Evolutionary conservation across 2,888 invertebrate species (phyloP), one percentile per base, ranked within the genome.

Genomic region (Tipula confusa): DNA sequence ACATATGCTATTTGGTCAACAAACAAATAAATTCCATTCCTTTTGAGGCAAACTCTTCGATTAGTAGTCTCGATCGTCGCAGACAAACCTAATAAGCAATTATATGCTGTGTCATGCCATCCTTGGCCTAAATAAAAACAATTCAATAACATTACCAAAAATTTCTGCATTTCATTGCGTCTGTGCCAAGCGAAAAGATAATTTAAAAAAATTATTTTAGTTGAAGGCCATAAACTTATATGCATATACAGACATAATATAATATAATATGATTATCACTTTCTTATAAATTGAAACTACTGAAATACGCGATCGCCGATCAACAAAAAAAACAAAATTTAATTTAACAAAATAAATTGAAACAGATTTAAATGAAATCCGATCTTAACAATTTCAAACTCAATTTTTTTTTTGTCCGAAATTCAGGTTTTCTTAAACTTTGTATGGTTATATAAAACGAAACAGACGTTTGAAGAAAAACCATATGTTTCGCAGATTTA

Each of bases 61-160:
- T 33, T 33, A 33, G 6, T n/a, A n/a, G 11, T 43, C 43, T 43
- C 3, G 5, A 64, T 64, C 24, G 9, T 2, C 64, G n/a, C n/a
- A 64, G 64, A 64, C 24, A 18, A 24, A 24, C 64, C 43, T n/a
- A 18, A 24, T 24, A 43, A 43, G n/a, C n/a, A n/a, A 64, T 24
- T 64, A n/a, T n/a, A 9, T 64, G 64, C 64, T 24, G 13, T 3
- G 64, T 64, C 18, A 64, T 64, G 18, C 24, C 24, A 24, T 18
- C 64, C 64, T 64, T 64, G 64, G 24, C 64, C 64, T 64, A 64
- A 18, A 64, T 64, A 64, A 18, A 64, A 64, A 64, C 6, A 64
- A 64, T 64, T 64, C 24, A 18, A 64, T 24, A 64, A 64, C 64
- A 64, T 64, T 64, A 64, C 64, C 64, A 64, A 64, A 64, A 64